Evolutionary conservation across 1,140 invertebrate species (phyloP), one percentile per base, ranked within the genome.

Genomic region (Drosophila virilis): DNA sequence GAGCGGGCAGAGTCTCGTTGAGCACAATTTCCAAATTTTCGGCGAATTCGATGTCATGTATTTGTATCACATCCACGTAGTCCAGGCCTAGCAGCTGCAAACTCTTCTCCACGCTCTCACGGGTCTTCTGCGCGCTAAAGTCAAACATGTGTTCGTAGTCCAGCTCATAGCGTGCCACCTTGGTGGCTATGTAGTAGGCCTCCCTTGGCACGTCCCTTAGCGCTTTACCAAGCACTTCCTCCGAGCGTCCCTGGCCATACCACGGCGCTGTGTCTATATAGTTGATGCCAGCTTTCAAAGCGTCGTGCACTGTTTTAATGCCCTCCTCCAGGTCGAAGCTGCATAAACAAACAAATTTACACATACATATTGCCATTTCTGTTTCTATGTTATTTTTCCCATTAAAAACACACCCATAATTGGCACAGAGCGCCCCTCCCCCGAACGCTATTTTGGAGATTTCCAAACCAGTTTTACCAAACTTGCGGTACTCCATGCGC

Each of bases 21-120:
- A 98, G 76, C 7, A 99, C 94, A 35, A 97, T 93, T 35, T 97
- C 95, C 3, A 96, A 88, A 66, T 94, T 95, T n/a, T 95, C 94
- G 1, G 96, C 96, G 92, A 98, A 99, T 90, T 98, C 98, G 51
- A 97, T 93, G 88, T 99, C 98, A 85, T 99, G 98, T 35, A 98
- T 94, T 97, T 98, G 91, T 88, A 98, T 95, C 51, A 99, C 92
- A 92, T 99, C 98, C 0, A 99, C 94, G 91, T 97, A 98, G 66
- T 97, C 94, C 32, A 98, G 77, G 8, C 95, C 95, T 9, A 99
- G 93, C 12, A 94, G 93, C 66, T 94, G 80, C 7, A 99, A 93
- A 86, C 97, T 98, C 37, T 94, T 94, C 51, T 97, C 94, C n/a
- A 99, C 94, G 85, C 96, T 97, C 48, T 93, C 91, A 7, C 94